Evolutionary conservation across 2,888 invertebrate genomes (phyloP), one percentile per base, ranked within the genome.

Genomic region (Cactoblastis cactorum): DNA sequence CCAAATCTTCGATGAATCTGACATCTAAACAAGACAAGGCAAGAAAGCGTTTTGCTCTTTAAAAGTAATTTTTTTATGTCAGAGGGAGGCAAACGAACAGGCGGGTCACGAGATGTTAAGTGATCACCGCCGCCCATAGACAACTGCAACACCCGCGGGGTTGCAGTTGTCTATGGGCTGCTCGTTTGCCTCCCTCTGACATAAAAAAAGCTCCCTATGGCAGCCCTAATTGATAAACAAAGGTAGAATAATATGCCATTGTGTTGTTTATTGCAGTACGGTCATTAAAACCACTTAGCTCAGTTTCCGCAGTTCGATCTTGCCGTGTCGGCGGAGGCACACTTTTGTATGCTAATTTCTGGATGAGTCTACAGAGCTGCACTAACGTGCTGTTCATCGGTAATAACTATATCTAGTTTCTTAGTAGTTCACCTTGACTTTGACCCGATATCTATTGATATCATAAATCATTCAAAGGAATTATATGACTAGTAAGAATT

Each of bases 301-400:
- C 52, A 51, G 53, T 67, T 69, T 70, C 70, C 71, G 66, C 59
- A 54, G 61, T 61, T 56, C 50, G 50, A n/a, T n/a, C 38, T 53
- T 53, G 45, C 49, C 5, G 33, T 18, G 32, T 53, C 46, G 57
- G 49, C 52, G 54, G 59, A 51, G 49, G 35, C 14, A 28, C 43
- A 50, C 45, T 49, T 38, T 46, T 53, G 53, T 53, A 47, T 50
- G 53, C 43, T 45, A 52, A 47, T 46, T 70, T 68, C 58, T 67
- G 59, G 51, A 56, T 45, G 28, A 53, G 34, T 49, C 45, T 52
- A 59, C 59, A n/a, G n/a, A n/a, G n/a, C n/a, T n/a, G n/a, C n/a
- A 59, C 56, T 57, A 53, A 24, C 43, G 12, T 28, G 28, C 28
- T 28, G 28, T 28, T 28, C 9, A 28, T 1, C 1, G 28, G 28